A percentile compares a stretch with the other conserved stretches of the same genome.
These are phyloP conservation scores for Micronycteris hirsuta DNA, from an alignment of 2,113 vertebrate genomes.

Conservation along the genomic window DNA sequence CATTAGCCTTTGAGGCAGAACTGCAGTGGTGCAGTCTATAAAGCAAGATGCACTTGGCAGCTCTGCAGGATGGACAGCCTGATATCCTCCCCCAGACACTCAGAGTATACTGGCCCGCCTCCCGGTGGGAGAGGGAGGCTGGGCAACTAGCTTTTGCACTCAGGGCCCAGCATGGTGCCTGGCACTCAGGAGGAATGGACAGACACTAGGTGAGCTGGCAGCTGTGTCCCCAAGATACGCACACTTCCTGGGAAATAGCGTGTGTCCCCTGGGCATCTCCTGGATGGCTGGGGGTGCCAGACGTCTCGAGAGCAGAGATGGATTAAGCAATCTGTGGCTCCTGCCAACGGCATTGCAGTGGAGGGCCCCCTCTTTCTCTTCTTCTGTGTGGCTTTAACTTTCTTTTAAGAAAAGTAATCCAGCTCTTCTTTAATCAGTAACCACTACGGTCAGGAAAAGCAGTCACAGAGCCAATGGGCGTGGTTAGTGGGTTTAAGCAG, in stretches of 20 bases:
- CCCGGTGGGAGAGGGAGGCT: neutral
- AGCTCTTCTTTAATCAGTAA: slow-evolving; percentile 40
- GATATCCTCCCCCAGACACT: neutral
- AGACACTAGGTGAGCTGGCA: neutral
- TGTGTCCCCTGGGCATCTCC: neutral
- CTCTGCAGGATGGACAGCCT: neutral
- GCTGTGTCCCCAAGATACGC: neutral
- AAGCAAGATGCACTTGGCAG: neutral
- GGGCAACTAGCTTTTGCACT: neutral
- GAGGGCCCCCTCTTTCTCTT: neutral
- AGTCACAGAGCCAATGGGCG: neutral
- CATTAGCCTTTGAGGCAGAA: neutral
- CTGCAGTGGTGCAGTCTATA: neutral
- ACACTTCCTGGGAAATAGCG: neutral
- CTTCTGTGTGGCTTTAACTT: slow-evolving; percentile 24
- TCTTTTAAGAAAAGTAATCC: slow-evolving; percentile 39
- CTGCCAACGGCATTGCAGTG: neutral
- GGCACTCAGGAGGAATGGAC: neutral
- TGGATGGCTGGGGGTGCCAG: neutral
- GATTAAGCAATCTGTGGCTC: neutral
- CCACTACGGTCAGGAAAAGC: neutral
- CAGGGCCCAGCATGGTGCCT: neutral
- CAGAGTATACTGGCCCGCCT: neutral
- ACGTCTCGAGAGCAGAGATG: neutral
- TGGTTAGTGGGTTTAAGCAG: slow-evolving; percentile 22